A percentile compares a stretch with the other conserved stretches of the same genome.
Conservation (phyloP, 2,888 invertebrate genomes). For the Athalia rosae region DNA sequence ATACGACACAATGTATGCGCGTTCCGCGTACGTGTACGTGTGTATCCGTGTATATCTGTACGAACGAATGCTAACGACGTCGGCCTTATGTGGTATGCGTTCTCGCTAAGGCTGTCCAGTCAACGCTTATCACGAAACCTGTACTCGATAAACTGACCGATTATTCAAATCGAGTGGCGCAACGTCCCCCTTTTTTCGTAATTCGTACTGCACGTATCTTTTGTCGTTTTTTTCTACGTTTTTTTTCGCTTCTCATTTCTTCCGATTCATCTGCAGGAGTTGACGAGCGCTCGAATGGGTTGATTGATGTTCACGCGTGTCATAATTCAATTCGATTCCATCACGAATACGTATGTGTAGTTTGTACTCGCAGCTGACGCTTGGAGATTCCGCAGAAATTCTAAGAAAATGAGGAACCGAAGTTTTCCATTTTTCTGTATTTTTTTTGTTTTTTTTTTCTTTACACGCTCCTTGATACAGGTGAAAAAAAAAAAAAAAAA, state of each 20-base stretch:
- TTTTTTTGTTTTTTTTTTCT: too few species aligned
- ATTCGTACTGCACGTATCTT: conserved; percentile 20
- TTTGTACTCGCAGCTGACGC: too few species aligned
- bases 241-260: too few species aligned
- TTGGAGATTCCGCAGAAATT: too few species aligned
- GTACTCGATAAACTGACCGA: conserved; percentile 54
- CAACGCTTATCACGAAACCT: conserved; percentile 55
- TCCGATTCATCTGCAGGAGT: conserved; percentile 1
- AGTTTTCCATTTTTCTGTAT: too few species aligned
- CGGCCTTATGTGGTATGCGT: neutral
- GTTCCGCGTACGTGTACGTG: neutral
- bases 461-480: too few species aligned
- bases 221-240: neutral
- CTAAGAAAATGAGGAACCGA: too few species aligned
- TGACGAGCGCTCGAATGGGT: too few species aligned
- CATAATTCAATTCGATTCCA: too few species aligned
- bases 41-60: neutral
- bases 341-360: too few species aligned
- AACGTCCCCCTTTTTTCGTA: conserved; percentile 38
- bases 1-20: neutral
- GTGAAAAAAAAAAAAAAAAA: too few species aligned
- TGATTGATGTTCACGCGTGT: too few species aligned
- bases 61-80: conserved; percentile 50
- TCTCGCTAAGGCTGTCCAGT: conserved; percentile 43
- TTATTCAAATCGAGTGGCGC: conserved; percentile 51